Percentiles rank a stretch among this genome's conserved stretches.
These are phyloP conservation scores for Zelleria hepariella DNA, from an alignment of 2,888 invertebrate species.

Conservation along the genomic window DNA sequence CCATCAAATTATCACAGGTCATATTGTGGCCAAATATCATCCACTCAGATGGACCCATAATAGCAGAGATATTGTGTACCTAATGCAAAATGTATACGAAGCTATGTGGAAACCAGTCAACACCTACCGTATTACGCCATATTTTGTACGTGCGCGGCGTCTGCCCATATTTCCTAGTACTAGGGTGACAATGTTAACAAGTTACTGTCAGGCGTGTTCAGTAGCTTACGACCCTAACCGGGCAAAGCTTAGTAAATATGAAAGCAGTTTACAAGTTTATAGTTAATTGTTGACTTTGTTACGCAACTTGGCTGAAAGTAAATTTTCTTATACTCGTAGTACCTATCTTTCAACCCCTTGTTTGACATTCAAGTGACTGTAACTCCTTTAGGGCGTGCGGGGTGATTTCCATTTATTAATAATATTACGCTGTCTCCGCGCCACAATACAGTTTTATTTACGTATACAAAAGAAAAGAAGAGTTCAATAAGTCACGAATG, in stretches of 20 bases:
- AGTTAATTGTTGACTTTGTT: background rate
- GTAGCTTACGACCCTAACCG: background rate
- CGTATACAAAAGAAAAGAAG: constrained; percentile 37
- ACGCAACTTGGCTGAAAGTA: background rate
- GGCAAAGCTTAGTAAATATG: background rate
- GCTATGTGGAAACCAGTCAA: background rate
- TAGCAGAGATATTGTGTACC: too few species aligned
- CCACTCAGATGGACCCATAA: too few species aligned
- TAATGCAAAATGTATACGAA: background rate
- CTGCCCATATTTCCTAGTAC: background rate
- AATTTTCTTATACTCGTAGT: background rate
- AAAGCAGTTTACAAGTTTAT: background rate
- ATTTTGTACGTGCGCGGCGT: background rate
- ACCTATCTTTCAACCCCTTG: background rate
- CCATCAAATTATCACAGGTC: too few species aligned
- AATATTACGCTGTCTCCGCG: constrained; percentile 42
- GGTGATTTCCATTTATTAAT: background rate
- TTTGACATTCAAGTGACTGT: background rate
- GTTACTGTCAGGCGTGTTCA: background rate
- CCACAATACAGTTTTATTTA: constrained; percentile 58
- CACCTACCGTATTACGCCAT: background rate
- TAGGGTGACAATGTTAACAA: background rate
- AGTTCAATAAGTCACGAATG: constrained; percentile 34
- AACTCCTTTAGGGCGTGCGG: background rate
- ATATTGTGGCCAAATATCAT: too few species aligned